Evolutionary conservation across 2,113 vertebrate species (phyloP).

Genomic region (Alces alces): DNA sequence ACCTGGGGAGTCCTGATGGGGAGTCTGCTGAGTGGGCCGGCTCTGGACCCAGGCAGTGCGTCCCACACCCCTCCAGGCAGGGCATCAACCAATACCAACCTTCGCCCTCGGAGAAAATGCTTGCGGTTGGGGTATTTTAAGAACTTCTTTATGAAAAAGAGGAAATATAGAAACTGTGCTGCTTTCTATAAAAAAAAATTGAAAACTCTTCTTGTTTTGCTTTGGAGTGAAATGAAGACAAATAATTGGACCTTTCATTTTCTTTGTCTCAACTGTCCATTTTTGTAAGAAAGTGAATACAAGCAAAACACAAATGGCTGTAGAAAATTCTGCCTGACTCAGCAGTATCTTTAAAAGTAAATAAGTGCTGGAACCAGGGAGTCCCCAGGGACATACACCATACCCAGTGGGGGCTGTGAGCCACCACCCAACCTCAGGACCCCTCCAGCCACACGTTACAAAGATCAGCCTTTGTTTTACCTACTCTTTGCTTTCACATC

Average conservation of each 20-base stretch:
- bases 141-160: background rate
- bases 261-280: constrained; percentile 25
- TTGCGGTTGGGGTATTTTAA: background rate
- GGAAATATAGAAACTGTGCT: background rate
- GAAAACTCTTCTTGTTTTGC: constrained; percentile 31
- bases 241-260: constrained; percentile 32
- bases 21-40: background rate
- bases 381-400: background rate
- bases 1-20: background rate
- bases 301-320: constrained; percentile 49
- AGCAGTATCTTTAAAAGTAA: constrained; percentile 44
- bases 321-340: constrained; percentile 10
- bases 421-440: background rate
- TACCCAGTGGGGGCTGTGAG: background rate
- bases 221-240: constrained; percentile 26
- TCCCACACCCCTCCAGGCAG: background rate
- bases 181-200: background rate
- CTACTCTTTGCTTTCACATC: background rate
- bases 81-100: too few relatives aligned
- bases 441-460: background rate
- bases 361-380: background rate
- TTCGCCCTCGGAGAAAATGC: background rate
- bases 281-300: constrained; percentile 58
- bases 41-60: background rate
- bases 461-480: background rate